These are phyloP conservation scores for Dromiciops gliroides DNA, from an alignment of 2,113 vertebrate genomes.

Conservation along the genomic window DNA sequence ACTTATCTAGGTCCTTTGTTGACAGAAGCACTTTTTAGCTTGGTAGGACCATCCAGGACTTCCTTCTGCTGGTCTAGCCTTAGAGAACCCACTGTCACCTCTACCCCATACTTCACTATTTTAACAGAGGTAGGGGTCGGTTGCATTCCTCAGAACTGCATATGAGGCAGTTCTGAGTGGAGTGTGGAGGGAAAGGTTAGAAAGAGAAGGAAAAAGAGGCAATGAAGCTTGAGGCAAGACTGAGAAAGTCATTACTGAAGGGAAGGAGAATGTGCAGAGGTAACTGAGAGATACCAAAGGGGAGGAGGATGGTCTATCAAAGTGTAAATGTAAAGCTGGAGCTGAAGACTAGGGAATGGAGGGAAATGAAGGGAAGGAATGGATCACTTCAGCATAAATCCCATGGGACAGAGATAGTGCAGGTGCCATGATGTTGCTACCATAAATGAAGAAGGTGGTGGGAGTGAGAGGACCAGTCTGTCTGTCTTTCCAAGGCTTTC, in stretches of 20 bases:
- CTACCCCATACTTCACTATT: background rate
- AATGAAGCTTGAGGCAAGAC: background rate
- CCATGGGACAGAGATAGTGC: background rate
- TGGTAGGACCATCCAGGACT: background rate
- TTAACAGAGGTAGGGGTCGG: background rate
- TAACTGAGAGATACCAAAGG: background rate
- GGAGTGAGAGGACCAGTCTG: accelerated
- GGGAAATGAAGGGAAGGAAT: accelerated
- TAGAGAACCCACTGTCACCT: background rate
- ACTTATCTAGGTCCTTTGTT: background rate
- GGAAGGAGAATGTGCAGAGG: accelerated
- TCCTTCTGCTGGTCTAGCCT: background rate
- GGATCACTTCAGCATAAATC: accelerated
- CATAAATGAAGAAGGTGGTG: accelerated
- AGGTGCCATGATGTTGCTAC: background rate
- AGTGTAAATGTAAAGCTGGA: accelerated
- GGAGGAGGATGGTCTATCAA: too few species aligned
- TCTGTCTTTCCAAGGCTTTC: background rate
- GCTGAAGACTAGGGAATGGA: background rate
- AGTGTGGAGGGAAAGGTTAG: background rate
- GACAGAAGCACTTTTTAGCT: background rate
- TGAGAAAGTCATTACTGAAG: background rate
- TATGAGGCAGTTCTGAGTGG: background rate
- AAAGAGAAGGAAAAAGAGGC: background rate
- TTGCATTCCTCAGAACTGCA: background rate